phyloP scores from a whole-genome alignment of 2,888 invertebrate species.

The Mayetiola destructor region DNA sequence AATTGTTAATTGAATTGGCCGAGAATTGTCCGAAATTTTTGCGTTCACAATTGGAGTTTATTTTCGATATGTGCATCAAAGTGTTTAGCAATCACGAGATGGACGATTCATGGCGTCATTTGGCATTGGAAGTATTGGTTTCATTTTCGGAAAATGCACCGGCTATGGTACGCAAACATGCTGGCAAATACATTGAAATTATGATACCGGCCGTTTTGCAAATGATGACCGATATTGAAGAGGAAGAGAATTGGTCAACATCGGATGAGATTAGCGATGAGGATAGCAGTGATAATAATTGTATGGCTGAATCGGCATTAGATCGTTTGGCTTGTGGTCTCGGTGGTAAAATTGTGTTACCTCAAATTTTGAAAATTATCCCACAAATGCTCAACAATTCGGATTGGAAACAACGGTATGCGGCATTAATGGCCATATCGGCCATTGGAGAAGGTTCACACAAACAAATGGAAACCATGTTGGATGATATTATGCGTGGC shows the following conservation, averaged over 20 bases:
- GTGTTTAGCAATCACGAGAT: slow-evolving; percentile 55
- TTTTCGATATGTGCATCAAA: slow-evolving; percentile 82
- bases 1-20: slow-evolving; percentile 86
- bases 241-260: slow-evolving; percentile 77
- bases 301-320: slow-evolving; percentile 90
- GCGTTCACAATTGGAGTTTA: slow-evolving; percentile 67
- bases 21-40: slow-evolving; percentile 88
- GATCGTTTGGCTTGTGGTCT: slow-evolving; percentile 96
- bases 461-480: slow-evolving; percentile 91
- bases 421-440: slow-evolving; percentile 96
- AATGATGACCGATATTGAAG: slow-evolving; percentile 91
- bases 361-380: slow-evolving; percentile 70
- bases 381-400: slow-evolving; percentile 72
- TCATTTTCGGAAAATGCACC: slow-evolving; percentile 80
- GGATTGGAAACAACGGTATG: slow-evolving; percentile 84
- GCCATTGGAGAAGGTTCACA: slow-evolving; percentile 98
- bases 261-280: slow-evolving; percentile 75
- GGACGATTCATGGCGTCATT: slow-evolving; percentile 72
- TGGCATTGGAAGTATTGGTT: slow-evolving; percentile 78
- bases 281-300: slow-evolving; percentile 87
- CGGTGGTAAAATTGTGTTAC: slow-evolving; percentile 81
- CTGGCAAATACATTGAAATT: slow-evolving; percentile 64
- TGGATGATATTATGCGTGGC: slow-evolving; percentile 84
- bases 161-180: slow-evolving; percentile 89
- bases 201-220: slow-evolving; percentile 74